Base-by-base conservation (phyloP, 2,888 invertebrate genomes). In the Tachina lurida region DNA sequence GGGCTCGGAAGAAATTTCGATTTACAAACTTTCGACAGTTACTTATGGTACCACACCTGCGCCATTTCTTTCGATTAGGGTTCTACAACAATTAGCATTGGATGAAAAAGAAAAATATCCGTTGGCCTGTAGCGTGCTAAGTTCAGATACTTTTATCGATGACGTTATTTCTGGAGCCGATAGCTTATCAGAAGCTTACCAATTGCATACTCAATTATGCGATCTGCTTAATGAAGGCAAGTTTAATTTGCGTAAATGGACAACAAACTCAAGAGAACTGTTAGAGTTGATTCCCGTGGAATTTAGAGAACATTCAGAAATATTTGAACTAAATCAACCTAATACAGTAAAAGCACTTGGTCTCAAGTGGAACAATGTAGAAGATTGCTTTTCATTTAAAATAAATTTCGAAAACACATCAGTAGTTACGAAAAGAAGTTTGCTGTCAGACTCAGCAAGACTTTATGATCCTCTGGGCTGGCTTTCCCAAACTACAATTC, bases 21-120 rank as follows among this genome's bases (percentile, higher is more conserved):
- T n/a, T n/a, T n/a, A n/a, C n/a, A n/a, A n/a, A n/a, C n/a, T n/a
- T n/a, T n/a, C n/a, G n/a, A n/a, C n/a, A n/a, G n/a, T n/a, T n/a
- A n/a, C n/a, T n/a, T n/a, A n/a, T n/a, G n/a, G n/a, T n/a, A n/a
- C n/a, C n/a, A n/a, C n/a, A n/a, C n/a, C n/a, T n/a, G n/a, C n/a
- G n/a, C n/a, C n/a, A n/a, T n/a, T n/a, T n/a, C n/a, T n/a, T n/a
- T n/a, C n/a, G n/a, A n/a, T n/a, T n/a, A n/a, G n/a, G 15, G 78
- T 85, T 12, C 47, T 84, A 15, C 81, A 85, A 45, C 87, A 87
- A 52, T 67, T 85, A 15, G 60, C 87, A 5, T n/a, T 19, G 10
- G 77, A 85, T 58, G 78, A 87, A 56, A 43, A 49, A 7, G 41
- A 39, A 54, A 68, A 70, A n/a, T 87, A 63, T 60, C 84, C 81